Conservation (phyloP, 2,113 vertebrate genomes). For the Plotosus lineatus region DNA sequence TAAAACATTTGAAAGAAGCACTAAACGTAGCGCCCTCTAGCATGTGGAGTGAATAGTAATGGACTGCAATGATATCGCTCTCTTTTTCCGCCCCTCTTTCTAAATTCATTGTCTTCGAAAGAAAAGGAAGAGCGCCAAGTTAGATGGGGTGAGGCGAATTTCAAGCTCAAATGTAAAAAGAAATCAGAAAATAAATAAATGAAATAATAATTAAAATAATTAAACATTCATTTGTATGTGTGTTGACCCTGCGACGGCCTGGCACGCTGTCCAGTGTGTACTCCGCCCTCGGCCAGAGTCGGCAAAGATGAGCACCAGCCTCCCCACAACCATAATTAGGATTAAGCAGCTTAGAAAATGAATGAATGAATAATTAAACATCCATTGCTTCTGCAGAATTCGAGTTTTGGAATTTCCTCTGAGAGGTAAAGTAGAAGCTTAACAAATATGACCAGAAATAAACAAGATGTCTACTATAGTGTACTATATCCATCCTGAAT, state of each 20-base stretch:
- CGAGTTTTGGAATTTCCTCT: background rate
- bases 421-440: background rate
- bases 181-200: background rate
- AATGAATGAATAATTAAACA: background rate
- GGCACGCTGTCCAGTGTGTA: too few species aligned
- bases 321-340: too few species aligned
- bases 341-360: too few species aligned
- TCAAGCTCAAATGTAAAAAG: background rate
- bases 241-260: too few species aligned
- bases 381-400: background rate
- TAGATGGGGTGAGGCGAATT: background rate
- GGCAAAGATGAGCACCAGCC: too few species aligned
- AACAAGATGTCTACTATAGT: background rate
- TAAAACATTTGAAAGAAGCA: background rate
- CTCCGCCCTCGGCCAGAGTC: too few species aligned
- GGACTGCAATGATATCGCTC: background rate
- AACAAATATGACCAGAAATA: slow-evolving; percentile 2
- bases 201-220: background rate
- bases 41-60: background rate
- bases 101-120: background rate
- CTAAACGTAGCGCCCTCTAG: background rate
- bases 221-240: background rate
- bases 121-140: background rate
- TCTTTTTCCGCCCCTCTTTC: background rate
- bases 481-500: background rate